Base-by-base conservation (phyloP, 2,797 vertebrate genomes). In the Eidolon dupreanum region DNA sequence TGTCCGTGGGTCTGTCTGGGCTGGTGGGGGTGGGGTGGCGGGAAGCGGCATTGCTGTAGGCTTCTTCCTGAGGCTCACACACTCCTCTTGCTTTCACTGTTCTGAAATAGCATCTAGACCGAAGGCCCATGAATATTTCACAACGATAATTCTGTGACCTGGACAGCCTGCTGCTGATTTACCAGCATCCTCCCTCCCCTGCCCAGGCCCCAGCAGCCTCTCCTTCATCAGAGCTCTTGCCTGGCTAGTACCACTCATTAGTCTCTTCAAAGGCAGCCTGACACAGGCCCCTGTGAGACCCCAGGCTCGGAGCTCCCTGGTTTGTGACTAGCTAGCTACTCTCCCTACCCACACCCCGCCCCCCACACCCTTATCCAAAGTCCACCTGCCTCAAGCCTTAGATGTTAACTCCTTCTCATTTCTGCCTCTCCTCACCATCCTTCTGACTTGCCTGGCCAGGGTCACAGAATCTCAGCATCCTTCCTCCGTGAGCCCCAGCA, bases 101-200 rank as follows among this genome's bases (percentile, higher is more conserved):
- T 98, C 98, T 96, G 98, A 98, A 98, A 98, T 98, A 98, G 98
- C 97, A 98, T 97, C 98, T 97, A 97, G 97, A 97, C 98, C 38
- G 31, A 97, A 94, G 95, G 97, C 88, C 93, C 98, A 98, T 98
- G 98, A 98, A 98, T 98, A 98, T 98, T 98, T 98, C 98, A 98
- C 95, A 83, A 98, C 57, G 94, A 77, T 98, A 98, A 97, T 98
- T 98, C 97, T 33, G 95, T 98, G 98, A 98, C 98, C 98, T 97
- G 98, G 98, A 98, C 98, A 97, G 97, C 93, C 61, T 87, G 93
- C 13, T 68, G 95, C 84, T 84, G 88, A 95, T 95, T 97, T 98
- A 88, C 96, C 98, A 97, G 97, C 90, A 97, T 74, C 77, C 65
- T 96, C 70, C 91, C 66, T 3, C 57, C 86, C 93, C 81, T 51